Conservation (phyloP, 2,888 invertebrate genomes). For the Drosophila kokeensis region DNA sequence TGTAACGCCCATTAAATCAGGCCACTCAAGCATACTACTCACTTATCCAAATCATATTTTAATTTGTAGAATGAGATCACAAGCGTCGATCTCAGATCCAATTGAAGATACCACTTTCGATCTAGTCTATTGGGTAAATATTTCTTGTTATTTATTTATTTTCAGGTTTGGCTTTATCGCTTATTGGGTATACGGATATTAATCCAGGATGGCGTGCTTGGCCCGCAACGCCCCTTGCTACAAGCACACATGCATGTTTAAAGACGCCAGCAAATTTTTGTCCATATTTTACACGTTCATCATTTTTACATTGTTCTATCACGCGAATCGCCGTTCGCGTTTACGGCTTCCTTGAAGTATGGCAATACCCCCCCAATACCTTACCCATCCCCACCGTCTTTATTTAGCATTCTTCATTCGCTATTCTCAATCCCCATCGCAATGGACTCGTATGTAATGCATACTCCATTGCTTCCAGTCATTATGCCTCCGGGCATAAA, state of each 20-base stretch:
- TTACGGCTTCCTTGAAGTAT: conserved; percentile 56
- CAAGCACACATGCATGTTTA: conserved; percentile 55
- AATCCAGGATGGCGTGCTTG: conserved; percentile 1
- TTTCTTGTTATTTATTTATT: background rate
- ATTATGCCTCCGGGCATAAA: conserved; percentile 69
- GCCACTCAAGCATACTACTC: background rate
- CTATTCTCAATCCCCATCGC: conserved; percentile 34
- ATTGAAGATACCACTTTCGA: background rate
- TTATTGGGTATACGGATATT: conserved; percentile 56
- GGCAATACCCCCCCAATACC: conserved; percentile 17
- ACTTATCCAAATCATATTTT: background rate
- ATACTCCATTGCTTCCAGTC: conserved; percentile 76
- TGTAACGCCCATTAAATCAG: background rate
- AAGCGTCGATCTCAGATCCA: background rate
- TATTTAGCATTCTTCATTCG: conserved; percentile 35
- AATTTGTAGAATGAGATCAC: background rate
- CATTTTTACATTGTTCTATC: conserved; percentile 81
- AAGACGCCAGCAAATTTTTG: conserved; percentile 54
- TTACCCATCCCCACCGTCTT: conserved; percentile 3
- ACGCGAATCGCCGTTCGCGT: conserved; percentile 74
- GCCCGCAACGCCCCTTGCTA: conserved; percentile 1
- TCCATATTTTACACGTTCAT: conserved; percentile 77
- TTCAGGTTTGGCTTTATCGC: conserved; percentile 53
- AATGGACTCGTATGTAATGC: conserved; percentile 56
- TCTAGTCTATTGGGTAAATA: background rate